Evolutionary conservation across 2,888 invertebrate genomes (phyloP).

Genomic region (Didymodactylos carnosus): DNA sequence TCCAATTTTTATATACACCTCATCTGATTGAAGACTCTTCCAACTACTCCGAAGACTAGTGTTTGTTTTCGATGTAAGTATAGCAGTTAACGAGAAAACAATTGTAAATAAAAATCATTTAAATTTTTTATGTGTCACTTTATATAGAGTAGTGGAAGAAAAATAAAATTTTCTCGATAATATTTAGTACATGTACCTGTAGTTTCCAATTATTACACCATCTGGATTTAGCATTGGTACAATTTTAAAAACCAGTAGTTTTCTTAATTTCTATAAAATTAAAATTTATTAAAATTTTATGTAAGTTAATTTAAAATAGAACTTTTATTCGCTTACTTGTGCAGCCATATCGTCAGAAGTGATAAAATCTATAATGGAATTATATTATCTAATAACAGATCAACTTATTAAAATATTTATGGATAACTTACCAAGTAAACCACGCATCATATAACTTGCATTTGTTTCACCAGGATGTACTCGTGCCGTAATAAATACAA

Average conservation of each 20-base stretch:
- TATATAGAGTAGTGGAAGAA: not conserved
- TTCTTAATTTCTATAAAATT: conserved; percentile 50
- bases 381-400: conserved; percentile 24
- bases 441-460: conserved; percentile 89
- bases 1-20: no score
- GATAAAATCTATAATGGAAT: not conserved
- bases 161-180: not conserved
- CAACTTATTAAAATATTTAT: conserved; percentile 17
- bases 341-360: conserved; percentile 19
- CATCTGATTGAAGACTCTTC: no score
- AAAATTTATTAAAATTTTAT: not conserved
- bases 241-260: conserved; percentile 79
- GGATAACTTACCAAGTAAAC: conserved; percentile 45
- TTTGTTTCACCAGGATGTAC: conserved; percentile 89
- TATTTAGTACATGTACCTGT: conserved; percentile 14
- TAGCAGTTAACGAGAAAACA: no score
- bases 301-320: not conserved
- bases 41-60: no score
- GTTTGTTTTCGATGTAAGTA: no score
- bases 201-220: conserved; percentile 54
- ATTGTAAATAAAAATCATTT: no score
- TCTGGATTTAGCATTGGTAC: conserved; percentile 91
- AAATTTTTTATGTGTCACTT: no score
- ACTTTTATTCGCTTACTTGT: conserved; percentile 29
- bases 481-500: conserved; percentile 58